Percentiles rank a stretch among this genome's conserved stretches.
Evolutionary conservation across 2,888 invertebrate species (phyloP).

Genomic region (Cephus nigrinus): DNA sequence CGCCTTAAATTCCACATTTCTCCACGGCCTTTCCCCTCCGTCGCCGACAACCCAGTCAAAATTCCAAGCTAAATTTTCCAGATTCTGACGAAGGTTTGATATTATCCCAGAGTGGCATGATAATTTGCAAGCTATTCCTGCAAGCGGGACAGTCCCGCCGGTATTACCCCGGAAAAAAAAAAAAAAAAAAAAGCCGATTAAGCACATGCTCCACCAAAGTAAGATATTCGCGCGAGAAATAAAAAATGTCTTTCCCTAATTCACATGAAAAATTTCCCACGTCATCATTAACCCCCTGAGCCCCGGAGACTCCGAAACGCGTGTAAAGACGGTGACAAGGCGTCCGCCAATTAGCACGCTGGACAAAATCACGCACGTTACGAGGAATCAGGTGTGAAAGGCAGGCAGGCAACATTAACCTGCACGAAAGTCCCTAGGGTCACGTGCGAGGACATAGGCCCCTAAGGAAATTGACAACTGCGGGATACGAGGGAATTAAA

Average conservation of each 20-base stretch:
- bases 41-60: too few relatives aligned
- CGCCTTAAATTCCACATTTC: slow-evolving; percentile 55
- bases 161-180: not conserved
- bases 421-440: not conserved
- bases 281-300: not conserved
- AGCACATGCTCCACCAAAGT: not conserved
- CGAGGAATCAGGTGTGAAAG: not conserved
- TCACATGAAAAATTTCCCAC: not conserved
- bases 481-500: too few relatives aligned
- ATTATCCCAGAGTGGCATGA: not conserved
- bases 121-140: not conserved
- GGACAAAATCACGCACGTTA: not conserved
- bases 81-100: not conserved
- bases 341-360: not conserved
- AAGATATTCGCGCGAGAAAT: too few relatives aligned
- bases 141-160: not conserved
- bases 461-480: slow-evolving; percentile 26
- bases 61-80: not conserved
- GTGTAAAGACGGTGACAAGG: too few relatives aligned
- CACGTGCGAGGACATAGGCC: slow-evolving; percentile 4
- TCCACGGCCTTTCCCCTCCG: not conserved
- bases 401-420: not conserved
- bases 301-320: too few relatives aligned
- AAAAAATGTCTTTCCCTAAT: not conserved
- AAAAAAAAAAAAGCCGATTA: not conserved